Percentiles rank a stretch among this genome's conserved stretches.
Evolutionary conservation across 2,888 invertebrate species (phyloP).

Genomic region (Elmis aenea): DNA sequence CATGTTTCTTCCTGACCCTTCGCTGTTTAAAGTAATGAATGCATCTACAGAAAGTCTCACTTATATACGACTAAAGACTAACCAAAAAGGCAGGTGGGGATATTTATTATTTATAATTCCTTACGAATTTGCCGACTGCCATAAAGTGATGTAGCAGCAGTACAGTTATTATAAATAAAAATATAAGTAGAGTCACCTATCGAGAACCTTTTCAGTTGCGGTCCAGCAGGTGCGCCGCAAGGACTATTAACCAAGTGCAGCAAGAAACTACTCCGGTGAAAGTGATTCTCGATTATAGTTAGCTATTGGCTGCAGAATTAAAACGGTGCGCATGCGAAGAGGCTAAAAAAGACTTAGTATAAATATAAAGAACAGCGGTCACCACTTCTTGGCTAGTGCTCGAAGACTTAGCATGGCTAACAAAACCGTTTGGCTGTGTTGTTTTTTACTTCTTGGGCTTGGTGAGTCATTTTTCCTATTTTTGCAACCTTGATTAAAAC

Average conservation of each 20-base stretch:
- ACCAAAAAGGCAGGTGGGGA: slow-evolving; percentile 1
- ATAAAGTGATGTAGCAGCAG: slow-evolving; percentile 2
- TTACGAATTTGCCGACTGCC: slow-evolving; percentile 8
- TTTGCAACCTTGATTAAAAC: slow-evolving; percentile 4
- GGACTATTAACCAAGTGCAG: slow-evolving; percentile 7
- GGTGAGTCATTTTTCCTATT: slow-evolving; percentile 41
- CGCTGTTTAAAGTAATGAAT: too few species aligned
- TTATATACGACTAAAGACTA: not conserved
- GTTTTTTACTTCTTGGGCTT: slow-evolving; percentile 42
- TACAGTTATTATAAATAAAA: slow-evolving; percentile 18
- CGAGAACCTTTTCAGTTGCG: slow-evolving; percentile 36
- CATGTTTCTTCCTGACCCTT: too few species aligned
- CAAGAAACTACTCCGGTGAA: slow-evolving; percentile 33
- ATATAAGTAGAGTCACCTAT: slow-evolving; percentile 46
- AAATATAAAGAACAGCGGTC: slow-evolving; percentile 46
- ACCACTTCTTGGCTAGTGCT: slow-evolving; percentile 48
- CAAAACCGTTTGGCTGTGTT: slow-evolving; percentile 47
- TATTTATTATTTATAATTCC: not conserved
- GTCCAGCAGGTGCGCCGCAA: slow-evolving; percentile 22
- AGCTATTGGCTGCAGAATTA: slow-evolving; percentile 28
- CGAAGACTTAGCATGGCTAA: slow-evolving; percentile 44
- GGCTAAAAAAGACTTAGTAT: slow-evolving; percentile 40
- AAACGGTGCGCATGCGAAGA: slow-evolving; percentile 40
- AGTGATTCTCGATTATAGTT: slow-evolving; percentile 32
- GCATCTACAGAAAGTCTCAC: not conserved